Evolutionary conservation across 2,888 invertebrate genomes (phyloP), one percentile per base, ranked within the genome.

Genomic region (Cylindroiulus punctatus): DNA sequence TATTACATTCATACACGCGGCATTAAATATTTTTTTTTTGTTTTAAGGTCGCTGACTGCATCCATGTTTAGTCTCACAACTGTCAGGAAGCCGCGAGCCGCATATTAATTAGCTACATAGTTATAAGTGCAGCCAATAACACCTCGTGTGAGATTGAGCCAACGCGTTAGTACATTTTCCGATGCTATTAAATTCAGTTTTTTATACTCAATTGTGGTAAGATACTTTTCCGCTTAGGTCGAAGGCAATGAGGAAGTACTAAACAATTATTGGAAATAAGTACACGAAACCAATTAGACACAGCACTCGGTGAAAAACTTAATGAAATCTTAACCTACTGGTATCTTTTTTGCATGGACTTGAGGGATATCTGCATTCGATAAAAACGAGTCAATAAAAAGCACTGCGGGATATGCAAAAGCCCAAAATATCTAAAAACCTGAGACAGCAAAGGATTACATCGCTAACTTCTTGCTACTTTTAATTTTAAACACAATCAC

Each of bases 231-330:
- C n/a, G 52, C 52, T n/a, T 52, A n/a, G n/a, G 52, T 52, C n/a
- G 10, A 65, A 22, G 26, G 65, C 65, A 65, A 65, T 65, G 65
- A 65, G 65, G 65, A 65, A 65, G 65, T 65, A 10, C 26, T 8
- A 57, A 65, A 65, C 26, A 65, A 65, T 65, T 65, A 65, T 65
- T n/a, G 65, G 65, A 65, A 65, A 65, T 65, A 65, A 65, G 65
- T 26, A 65, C 26, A 65, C 22, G 8, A 65, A 65, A 65, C 26
- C n/a, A 65, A 65, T 65, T 65, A 65, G 65, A 65, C 26, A 65
- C 65, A 26, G n/a, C 10, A 65, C 65, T 57, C 5, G 57, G n/a
- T 3, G 57, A 8, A n/a, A 57, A 19, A n/a, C 57, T 19, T 26
- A 26, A 22, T 22, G 26, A 10, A 65, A 10, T 26, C 2, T 65